Conservation (phyloP, 1,140 invertebrate genomes). For the Luehdorfia chinensis region DNA sequence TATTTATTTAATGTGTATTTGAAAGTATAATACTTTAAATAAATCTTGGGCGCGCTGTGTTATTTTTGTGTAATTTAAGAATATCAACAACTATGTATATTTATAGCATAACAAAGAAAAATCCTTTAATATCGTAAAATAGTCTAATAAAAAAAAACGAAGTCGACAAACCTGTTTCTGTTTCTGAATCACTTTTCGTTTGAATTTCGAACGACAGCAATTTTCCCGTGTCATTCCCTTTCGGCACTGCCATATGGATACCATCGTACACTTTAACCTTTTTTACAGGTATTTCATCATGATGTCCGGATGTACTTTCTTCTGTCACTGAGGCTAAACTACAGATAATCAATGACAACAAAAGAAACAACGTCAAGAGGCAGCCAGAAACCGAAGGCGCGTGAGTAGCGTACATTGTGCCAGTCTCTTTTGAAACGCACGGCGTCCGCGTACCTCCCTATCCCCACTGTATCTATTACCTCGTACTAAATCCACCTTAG, state of each 20-base stretch:
- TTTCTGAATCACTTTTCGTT: slow-evolving; percentile 20
- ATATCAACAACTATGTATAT: too few relatives aligned
- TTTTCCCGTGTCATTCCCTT: slow-evolving; percentile 27
- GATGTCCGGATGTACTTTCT: slow-evolving; percentile 5
- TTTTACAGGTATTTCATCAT: slow-evolving; percentile 18
- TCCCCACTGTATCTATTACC: slow-evolving; percentile 20
- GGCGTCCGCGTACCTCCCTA: slow-evolving; percentile 30
- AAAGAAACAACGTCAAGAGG: slow-evolving; percentile 24
- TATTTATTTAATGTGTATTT: too few relatives aligned
- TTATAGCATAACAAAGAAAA: too few relatives aligned
- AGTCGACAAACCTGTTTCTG: slow-evolving; percentile 36
- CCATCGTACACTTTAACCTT: slow-evolving; percentile 48
- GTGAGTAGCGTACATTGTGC: slow-evolving; percentile 48
- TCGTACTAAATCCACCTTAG: background rate
- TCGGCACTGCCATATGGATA: slow-evolving; percentile 42
- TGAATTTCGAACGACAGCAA: slow-evolving; percentile 55
- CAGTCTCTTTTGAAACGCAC: slow-evolving; percentile 35
- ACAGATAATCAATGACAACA: slow-evolving; percentile 17
- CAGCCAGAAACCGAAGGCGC: slow-evolving; percentile 26
- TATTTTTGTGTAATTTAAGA: too few relatives aligned
- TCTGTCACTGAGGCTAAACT: slow-evolving; percentile 6
- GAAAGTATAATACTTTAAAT: too few relatives aligned
- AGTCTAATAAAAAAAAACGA: too few relatives aligned
- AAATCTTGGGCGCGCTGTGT: too few relatives aligned
- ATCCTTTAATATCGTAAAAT: too few relatives aligned